phyloP scores from a whole-genome alignment of 2,797 vertebrate genomes.

The Tapirus indicus region DNA sequence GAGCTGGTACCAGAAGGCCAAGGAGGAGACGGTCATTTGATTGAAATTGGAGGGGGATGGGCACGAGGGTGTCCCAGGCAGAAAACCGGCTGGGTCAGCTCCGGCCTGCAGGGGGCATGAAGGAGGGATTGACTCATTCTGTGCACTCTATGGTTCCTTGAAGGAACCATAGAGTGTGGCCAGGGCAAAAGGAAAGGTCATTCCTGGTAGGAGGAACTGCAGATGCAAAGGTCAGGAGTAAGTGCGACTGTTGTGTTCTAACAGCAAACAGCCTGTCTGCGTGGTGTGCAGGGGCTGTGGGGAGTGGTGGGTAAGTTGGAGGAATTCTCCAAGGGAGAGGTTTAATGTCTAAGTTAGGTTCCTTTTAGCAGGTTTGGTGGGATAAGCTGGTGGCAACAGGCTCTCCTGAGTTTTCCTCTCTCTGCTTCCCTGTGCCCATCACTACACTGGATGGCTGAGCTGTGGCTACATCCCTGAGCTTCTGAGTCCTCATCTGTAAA shows the following conservation, averaged over 20 bases:
- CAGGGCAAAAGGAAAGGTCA: neutral
- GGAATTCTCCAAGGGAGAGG: neutral
- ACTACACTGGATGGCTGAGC: neutral
- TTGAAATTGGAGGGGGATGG: neutral
- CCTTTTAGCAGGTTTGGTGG: neutral
- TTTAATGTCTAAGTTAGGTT: neutral
- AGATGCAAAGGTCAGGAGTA: neutral
- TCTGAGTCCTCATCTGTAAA: neutral
- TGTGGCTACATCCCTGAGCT: too few species aligned
- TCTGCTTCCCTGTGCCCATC: neutral
- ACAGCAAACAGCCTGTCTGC: neutral
- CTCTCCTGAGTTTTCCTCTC: neutral
- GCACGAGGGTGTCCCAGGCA: neutral
- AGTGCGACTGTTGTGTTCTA: accelerated
- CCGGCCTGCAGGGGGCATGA: neutral
- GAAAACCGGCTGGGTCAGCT: too few species aligned
- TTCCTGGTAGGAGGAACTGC: neutral
- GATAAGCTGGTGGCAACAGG: neutral
- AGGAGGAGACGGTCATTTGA: neutral
- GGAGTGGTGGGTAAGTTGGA: accelerated
- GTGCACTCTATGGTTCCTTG: too few species aligned
- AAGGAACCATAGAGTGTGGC: neutral
- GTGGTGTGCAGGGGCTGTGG: neutral
- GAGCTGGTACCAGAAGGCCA: neutral
- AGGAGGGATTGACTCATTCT: neutral